Base-by-base conservation (phyloP, 2,113 vertebrate species). In the Chloropsis hardwickii region DNA sequence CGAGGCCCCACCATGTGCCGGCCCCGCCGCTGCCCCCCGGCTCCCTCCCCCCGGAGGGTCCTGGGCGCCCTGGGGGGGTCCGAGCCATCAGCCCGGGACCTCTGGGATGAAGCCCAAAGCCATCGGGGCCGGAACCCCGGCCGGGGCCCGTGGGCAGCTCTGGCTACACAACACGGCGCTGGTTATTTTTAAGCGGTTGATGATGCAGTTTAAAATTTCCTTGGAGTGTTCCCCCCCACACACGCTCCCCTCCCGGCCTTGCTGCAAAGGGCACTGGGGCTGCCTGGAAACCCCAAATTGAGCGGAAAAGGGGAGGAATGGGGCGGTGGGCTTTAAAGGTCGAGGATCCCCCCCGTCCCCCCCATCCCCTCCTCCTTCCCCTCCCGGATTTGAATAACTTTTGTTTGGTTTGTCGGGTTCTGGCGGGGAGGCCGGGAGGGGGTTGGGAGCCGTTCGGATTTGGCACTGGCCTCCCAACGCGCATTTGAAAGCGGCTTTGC, bases 401-500 rank as follows among this genome's bases (percentile, higher is more conserved):
- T 85, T 92, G 87, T 91, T 93, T 93, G 91, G 94, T 93, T 95
- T 95, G 88, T 72, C 67, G 87, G 80, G 47, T 67, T 66, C 84
- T 90, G 94, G 94, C 91, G 88, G 88, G 70, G 71, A 91, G 92
- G 91, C 91, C 88, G 85, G 61, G 91, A 91, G 94, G 94, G 94
- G 94, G 88, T 89, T 88, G 93, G 93, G 93, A 92, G 54, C 53
- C 62, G 53, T 33, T 85, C 37, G 80, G 83, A 71, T 88, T 93
- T 93, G 91, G 94, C 94, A 88, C 69, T 6, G 83, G 91, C 87
- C 94, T 87, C 91, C 77, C 80, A 79, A 86, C 76, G 77, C 86
- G 90, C 88, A 29, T 50, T 78, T 76, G 91, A 91, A 84, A 95
- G 94, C 88, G 70, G 88, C 86, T 90, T 92, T 57, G 77, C 81